Evolutionary conservation across 1,140 invertebrate genomes (phyloP), one percentile per base, ranked within the genome.

Genomic region (Drosophila nannoptera): DNA sequence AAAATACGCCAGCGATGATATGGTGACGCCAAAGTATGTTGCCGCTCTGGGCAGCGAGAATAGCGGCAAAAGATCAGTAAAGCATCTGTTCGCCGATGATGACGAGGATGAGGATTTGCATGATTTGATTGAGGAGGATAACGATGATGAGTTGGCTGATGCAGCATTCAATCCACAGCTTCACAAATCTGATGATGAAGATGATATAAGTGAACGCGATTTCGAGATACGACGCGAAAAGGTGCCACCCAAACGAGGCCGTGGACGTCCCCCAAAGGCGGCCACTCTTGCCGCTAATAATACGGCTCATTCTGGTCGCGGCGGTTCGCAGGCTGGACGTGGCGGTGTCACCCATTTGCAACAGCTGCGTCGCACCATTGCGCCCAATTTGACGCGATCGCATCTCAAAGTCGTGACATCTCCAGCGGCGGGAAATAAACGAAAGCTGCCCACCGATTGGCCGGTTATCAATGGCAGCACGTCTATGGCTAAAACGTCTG

Each of bases 1-100:
- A 0, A 89, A 88, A 60, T 89, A 89, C 56, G 72, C 77, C 8
- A 88, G 87, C 64, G 88, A 89, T 5, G 86, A 89, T 53, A 50
- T 89, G 36, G 80, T 89, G 0, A 89, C 88, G 52, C 77, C 86
- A 16, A 87, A 86, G 66, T 89, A 88, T 64, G 43, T 89, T 38
- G 54, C 60, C 1, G 36, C 69, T 0, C 9, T 84, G 33, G 46
- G 32, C 33, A 62, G 45, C 31, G 62, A 50, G 5, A 40, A 52
- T 9, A 16, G 48, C 12, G 11, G 4, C 12, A 64, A 71, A 9
- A 49, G 72, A 2, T 29, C 38, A 14, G 11, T 46, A 7, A 86
- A 84, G 45, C 76, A 68, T 6, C 12, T 73, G 14, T 84, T 73
- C 38, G 36, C 42, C 22, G 80, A 83, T 50, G 65, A 78, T 5